Base-by-base conservation (phyloP, 2,888 invertebrate genomes). In the Leucophora obtusa region DNA sequence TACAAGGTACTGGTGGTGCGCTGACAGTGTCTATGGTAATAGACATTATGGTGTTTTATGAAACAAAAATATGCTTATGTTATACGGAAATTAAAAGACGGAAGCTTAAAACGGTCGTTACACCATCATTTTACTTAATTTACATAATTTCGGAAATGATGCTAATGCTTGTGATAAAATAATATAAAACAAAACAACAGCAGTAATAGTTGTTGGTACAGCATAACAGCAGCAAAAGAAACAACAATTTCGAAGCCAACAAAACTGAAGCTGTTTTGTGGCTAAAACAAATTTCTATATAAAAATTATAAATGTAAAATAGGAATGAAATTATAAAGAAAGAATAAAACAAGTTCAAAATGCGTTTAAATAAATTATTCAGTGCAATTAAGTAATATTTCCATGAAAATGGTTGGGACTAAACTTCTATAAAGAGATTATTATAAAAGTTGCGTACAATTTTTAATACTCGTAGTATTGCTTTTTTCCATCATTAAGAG, bases 71-170 rank as follows among this genome's bases (percentile, higher is more conserved):
- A 81, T 81, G 81, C 77, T 81, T 47, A 66, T 81, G 77, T 66
- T 70, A 58, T 77, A 51, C 73, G 81, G 77, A 77, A 77, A 81
- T 77, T 77, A 77, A 77, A 77, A 81, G 70, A 70, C 81, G 81
- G 81, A 77, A 81, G 60, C 66, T 66, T 74, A 74, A 81, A 81
- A 74, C 81, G 73, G 72, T 81, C 77, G 73, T 70, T 81, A 71
- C 73, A 70, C 81, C 81, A 81, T 77, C 77, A 70, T 77, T 81
- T 77, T 77, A 70, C 81, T 77, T 81, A 73, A 81, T 81, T 81
- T 81, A 74, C 81, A 81, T 81, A 81, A 74, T 81, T 81, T 74
- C 73, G 75, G 77, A 77, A 81, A 77, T 62, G 60, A 62, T 70
- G 77, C 77, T 70, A 73, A 73, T 70, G 77, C 60, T 81, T 65